Evolutionary conservation across 2,888 invertebrate genomes (phyloP).

Genomic region (Meloe dianella): DNA sequence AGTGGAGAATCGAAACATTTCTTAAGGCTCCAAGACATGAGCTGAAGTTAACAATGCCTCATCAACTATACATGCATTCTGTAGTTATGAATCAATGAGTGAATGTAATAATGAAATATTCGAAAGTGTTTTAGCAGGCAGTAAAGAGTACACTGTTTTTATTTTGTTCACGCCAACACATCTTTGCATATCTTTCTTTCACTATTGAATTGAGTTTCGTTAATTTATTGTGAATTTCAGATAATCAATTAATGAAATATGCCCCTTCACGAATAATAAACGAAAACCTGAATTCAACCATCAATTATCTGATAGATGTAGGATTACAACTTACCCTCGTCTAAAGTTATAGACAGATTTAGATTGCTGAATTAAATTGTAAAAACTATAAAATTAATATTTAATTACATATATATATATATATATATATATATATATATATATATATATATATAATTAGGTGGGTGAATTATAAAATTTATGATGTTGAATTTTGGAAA

Average conservation of each 20-base stretch:
- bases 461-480: background rate
- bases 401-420: too few relatives aligned
- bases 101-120: too few relatives aligned
- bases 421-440: too few relatives aligned
- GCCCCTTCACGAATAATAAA: constrained; percentile 27
- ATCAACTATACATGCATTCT: too few relatives aligned
- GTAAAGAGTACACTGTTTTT: too few relatives aligned
- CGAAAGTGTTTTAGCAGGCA: too few relatives aligned
- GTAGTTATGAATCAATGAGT: too few relatives aligned
- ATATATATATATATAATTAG: too few relatives aligned
- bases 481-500: background rate
- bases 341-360: constrained; percentile 47
- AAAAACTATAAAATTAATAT: constrained; percentile 30
- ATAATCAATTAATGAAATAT: constrained; percentile 16
- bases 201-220: background rate
- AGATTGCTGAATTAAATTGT: constrained; percentile 40
- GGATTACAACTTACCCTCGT: constrained; percentile 47
- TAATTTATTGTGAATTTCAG: background rate
- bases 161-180: too few relatives aligned
- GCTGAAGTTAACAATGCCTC: too few relatives aligned
- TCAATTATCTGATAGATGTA: constrained; percentile 45
- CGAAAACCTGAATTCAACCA: constrained; percentile 44
- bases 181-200: background rate
- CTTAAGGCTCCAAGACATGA: too few relatives aligned
- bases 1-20: too few relatives aligned